Evolutionary conservation across 1,140 invertebrate species (phyloP).

Genomic region (Bemisia tabaci): DNA sequence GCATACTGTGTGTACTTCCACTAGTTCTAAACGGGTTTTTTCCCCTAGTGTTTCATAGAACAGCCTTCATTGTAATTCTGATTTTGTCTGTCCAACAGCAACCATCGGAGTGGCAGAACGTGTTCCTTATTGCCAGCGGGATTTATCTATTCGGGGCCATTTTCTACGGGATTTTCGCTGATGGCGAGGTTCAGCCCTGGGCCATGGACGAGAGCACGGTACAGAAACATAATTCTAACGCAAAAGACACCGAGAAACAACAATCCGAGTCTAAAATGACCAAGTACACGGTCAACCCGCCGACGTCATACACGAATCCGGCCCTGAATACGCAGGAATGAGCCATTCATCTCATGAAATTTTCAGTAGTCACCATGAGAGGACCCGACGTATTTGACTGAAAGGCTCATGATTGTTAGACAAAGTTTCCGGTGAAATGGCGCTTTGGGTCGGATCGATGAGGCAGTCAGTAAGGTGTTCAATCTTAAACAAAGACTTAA

Average conservation of each 20-base stretch:
- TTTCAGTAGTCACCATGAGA: too few relatives aligned
- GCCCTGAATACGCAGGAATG: neutral
- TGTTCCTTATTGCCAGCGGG: constrained; percentile 37
- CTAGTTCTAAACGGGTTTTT: too few relatives aligned
- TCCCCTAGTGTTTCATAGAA: too few relatives aligned
- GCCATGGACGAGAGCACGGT: constrained; percentile 12
- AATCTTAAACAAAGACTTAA: too few relatives aligned
- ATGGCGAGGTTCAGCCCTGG: constrained; percentile 38
- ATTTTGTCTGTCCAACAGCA: too few relatives aligned
- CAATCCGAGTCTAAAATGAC: neutral
- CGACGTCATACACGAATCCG: neutral
- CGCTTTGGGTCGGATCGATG: too few relatives aligned
- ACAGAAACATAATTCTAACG: neutral
- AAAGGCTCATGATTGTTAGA: too few relatives aligned
- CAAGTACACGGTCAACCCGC: neutral
- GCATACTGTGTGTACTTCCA: too few relatives aligned
- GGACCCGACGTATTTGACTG: too few relatives aligned
- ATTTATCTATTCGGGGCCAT: constrained; percentile 37
- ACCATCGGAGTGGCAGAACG: constrained; percentile 35
- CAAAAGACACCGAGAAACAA: neutral
- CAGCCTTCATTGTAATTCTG: too few relatives aligned
- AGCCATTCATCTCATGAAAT: neutral
- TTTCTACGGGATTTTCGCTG: constrained; percentile 35
- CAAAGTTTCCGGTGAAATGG: too few relatives aligned
- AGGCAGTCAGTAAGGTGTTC: too few relatives aligned